Percentiles rank a stretch among this genome's conserved stretches.
Conservation (phyloP, 2,797 vertebrate species). For the Gambelia wislizenii region DNA sequence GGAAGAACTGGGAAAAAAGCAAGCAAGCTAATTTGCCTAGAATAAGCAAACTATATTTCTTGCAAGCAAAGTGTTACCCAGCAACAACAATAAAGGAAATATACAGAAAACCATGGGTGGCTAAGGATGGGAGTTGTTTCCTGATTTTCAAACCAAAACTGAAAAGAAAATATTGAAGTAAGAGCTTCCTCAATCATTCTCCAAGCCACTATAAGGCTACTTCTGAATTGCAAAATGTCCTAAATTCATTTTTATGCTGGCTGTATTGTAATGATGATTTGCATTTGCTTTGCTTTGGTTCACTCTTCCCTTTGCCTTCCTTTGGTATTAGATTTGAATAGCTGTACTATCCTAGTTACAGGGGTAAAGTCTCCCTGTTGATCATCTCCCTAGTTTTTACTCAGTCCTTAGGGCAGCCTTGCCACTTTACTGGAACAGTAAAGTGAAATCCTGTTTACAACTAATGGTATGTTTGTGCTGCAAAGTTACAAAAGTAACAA, state of each 20-base stretch:
- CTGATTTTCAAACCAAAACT: slow-evolving; percentile 41
- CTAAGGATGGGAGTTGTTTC: not conserved
- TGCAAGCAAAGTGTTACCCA: slow-evolving; percentile 47
- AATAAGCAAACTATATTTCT: slow-evolving; percentile 58
- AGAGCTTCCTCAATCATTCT: slow-evolving; percentile 38
- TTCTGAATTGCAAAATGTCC: not conserved
- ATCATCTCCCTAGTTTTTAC: not conserved
- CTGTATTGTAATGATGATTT: not conserved
- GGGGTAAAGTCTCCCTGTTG: not conserved
- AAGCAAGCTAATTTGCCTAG: slow-evolving; percentile 56
- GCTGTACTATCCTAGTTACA: not conserved
- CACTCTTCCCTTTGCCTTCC: not conserved
- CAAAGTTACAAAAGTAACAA: not conserved
- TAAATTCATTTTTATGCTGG: not conserved
- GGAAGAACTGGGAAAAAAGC: slow-evolving; percentile 57
- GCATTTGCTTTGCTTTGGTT: not conserved
- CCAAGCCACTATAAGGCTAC: not conserved
- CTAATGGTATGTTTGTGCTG: not conserved
- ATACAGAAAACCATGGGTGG: slow-evolving; percentile 52
- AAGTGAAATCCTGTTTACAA: not conserved
- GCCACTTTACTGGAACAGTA: not conserved
- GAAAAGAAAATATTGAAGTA: slow-evolving; percentile 37
- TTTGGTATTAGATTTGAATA: not conserved
- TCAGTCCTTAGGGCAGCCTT: not conserved
- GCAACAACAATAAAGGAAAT: slow-evolving; percentile 74